phyloP scores from a whole-genome alignment of 2,888 invertebrate genomes.

The Alcis repandata region DNA sequence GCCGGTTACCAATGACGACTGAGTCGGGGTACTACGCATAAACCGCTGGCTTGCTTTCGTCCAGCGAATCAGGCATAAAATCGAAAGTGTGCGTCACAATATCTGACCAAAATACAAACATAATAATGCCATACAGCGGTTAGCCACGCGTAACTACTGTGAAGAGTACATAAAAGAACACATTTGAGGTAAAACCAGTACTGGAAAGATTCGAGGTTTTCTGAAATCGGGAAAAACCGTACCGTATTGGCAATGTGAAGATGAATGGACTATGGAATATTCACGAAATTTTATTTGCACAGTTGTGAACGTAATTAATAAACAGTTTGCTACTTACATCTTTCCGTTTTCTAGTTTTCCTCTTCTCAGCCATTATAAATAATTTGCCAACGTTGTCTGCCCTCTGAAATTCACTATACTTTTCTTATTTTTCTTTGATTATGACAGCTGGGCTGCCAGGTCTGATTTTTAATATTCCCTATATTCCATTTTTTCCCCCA shows the following conservation, averaged over 20 bases:
- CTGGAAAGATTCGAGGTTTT: slow-evolving; percentile 14
- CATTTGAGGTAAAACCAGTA: neutral
- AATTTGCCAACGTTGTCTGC: slow-evolving; percentile 71
- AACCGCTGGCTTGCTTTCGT: slow-evolving; percentile 56
- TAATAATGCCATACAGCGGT: neutral
- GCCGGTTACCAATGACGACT: slow-evolving; percentile 54
- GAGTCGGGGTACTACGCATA: slow-evolving; percentile 63
- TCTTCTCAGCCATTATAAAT: slow-evolving; percentile 81
- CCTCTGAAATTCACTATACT: slow-evolving; percentile 49
- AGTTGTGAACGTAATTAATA: neutral
- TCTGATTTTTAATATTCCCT: no score
- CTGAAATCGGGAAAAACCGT: slow-evolving; percentile 44
- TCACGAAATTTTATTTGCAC: neutral
- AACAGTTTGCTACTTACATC: slow-evolving; percentile 66
- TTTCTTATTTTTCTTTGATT: slow-evolving; percentile 52
- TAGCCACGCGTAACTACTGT: neutral
- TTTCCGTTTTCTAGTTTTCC: slow-evolving; percentile 83
- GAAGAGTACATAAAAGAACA: neutral
- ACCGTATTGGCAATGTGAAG: slow-evolving; percentile 52
- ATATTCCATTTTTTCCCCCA: no score
- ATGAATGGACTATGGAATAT: slow-evolving; percentile 18
- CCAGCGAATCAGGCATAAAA: slow-evolving; percentile 55
- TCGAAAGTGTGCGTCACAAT: slow-evolving; percentile 59
- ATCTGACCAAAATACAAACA: slow-evolving; percentile 14
- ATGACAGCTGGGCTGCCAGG: slow-evolving; percentile 8